These are phyloP conservation scores for Catostylus mosaicus DNA, from an alignment of 30 jellyfish, hydroid and myxozoan genomes.

Conservation along the genomic window DNA sequence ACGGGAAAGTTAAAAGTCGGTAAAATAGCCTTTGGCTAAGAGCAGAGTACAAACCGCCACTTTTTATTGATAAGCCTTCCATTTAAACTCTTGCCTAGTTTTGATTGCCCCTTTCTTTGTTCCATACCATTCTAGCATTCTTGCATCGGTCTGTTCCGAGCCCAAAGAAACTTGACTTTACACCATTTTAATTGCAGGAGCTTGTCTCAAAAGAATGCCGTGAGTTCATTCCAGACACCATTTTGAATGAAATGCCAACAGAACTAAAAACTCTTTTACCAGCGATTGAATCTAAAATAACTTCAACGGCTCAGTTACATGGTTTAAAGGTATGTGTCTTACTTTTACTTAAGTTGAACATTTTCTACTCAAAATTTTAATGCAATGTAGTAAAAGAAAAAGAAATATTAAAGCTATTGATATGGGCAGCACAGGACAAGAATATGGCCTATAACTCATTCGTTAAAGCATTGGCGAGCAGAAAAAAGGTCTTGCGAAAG, in stretches of 20 bases:
- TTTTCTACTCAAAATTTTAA: not conserved
- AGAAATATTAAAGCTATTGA: too few relatives aligned
- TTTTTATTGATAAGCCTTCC: not conserved
- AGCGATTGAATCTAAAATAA: constrained; percentile 6
- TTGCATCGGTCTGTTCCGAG: not conserved
- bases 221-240: constrained; percentile 5
- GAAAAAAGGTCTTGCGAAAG: not conserved
- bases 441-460: not conserved
- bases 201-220: not conserved
- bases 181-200: not conserved
- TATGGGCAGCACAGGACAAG: not conserved
- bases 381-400: too few relatives aligned
- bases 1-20: not conserved
- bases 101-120: too few relatives aligned
- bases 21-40: not conserved
- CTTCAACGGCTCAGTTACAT: not conserved
- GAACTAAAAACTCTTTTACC: not conserved
- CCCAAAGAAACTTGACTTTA: not conserved
- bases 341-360: not conserved
- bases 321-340: constrained; percentile 9
- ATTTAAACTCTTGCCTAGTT: too few relatives aligned
- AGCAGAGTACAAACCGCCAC: not conserved
- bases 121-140: not conserved
- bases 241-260: constrained; percentile 4
- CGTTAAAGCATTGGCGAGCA: not conserved